A percentile compares a stretch with the other conserved stretches of the same genome.
Evolutionary conservation across 2,888 invertebrate genomes (phyloP).

Genomic region (Caenorhabditis sinica): DNA sequence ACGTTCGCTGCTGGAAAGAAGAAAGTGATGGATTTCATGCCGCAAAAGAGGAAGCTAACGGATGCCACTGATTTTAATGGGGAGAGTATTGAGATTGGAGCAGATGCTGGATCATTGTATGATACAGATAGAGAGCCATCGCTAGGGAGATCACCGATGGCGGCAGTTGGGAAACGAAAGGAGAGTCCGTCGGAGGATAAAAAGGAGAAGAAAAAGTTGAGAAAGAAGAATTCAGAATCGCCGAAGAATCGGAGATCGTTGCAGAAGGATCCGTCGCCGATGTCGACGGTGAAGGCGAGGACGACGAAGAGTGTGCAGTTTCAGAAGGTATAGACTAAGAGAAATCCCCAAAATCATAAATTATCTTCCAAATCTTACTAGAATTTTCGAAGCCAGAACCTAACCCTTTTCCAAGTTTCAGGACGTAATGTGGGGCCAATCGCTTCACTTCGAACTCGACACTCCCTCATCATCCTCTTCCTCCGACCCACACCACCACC

Average conservation of each 20-base stretch:
- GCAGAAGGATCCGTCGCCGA: constrained; percentile 50
- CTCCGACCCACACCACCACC: not conserved
- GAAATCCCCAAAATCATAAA: no score
- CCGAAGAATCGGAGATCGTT: constrained; percentile 37
- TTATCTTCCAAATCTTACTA: not conserved
- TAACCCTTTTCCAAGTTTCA: constrained; percentile 44
- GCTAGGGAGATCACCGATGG: constrained; percentile 31
- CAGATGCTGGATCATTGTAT: constrained; percentile 48
- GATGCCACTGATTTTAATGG: constrained; percentile 51
- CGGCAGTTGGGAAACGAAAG: constrained; percentile 38
- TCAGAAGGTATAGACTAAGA: constrained; percentile 34
- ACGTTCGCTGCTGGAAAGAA: constrained; percentile 73
- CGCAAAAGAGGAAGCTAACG: constrained; percentile 55
- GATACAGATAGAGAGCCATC: constrained; percentile 33
- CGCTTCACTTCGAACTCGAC: constrained; percentile 77
- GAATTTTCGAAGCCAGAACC: no score
- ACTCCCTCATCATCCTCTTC: not conserved
- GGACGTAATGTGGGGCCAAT: constrained; percentile 81
- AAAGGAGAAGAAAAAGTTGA: constrained; percentile 66
- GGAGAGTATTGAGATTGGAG: constrained; percentile 63
- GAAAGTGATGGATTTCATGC: constrained; percentile 70
- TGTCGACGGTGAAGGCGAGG: constrained; percentile 56
- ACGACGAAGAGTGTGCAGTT: constrained; percentile 67
- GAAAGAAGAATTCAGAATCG: constrained; percentile 63
- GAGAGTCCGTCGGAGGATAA: constrained; percentile 69